These are phyloP conservation scores for Chondrosia reniformis DNA, from an alignment of 37 sponge, comb jelly and placozoan genomes.

Conservation along the genomic window DNA sequence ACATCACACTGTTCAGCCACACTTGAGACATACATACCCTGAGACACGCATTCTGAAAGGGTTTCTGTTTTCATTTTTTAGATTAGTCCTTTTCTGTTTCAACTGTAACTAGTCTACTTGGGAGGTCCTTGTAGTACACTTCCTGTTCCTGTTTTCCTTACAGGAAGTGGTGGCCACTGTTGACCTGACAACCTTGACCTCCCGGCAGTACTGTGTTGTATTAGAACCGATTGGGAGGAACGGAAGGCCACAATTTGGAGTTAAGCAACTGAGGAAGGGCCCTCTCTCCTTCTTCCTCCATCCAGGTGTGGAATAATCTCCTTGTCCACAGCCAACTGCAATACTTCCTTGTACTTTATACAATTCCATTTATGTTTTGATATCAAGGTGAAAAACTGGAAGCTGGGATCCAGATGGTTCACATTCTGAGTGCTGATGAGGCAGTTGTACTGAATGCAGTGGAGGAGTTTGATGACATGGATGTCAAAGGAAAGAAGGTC, in stretches of 20 bases:
- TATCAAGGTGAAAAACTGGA: constrained; percentile 74
- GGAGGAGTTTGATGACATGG: constrained; percentile 67
- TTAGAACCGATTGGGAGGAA: constrained; percentile 69
- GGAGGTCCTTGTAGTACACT: too few relatives aligned
- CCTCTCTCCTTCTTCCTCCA: constrained; percentile 75
- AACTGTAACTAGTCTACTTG: background rate
- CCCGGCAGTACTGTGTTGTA: constrained; percentile 82
- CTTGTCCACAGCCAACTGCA: background rate
- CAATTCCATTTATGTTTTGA: too few relatives aligned
- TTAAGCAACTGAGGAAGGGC: constrained; percentile 60
- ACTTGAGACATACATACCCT: too few relatives aligned
- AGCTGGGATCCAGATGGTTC: constrained; percentile 62
- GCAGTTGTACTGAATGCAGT: constrained; percentile 79
- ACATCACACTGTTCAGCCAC: too few relatives aligned
- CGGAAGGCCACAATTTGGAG: constrained; percentile 57
- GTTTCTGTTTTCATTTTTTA: too few relatives aligned
- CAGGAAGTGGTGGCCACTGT: constrained; percentile 77
- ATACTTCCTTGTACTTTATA: background rate
- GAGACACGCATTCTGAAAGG: too few relatives aligned
- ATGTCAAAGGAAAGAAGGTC: constrained; percentile 34
- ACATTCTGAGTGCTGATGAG: constrained; percentile 82
- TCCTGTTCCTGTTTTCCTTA: background rate
- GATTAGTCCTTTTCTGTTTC: background rate
- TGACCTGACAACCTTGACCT: constrained; percentile 57
- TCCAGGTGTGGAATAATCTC: constrained; percentile 44